phyloP scores from a whole-genome alignment of 2,113 vertebrate genomes.

The Asarcornis scutulata region DNA sequence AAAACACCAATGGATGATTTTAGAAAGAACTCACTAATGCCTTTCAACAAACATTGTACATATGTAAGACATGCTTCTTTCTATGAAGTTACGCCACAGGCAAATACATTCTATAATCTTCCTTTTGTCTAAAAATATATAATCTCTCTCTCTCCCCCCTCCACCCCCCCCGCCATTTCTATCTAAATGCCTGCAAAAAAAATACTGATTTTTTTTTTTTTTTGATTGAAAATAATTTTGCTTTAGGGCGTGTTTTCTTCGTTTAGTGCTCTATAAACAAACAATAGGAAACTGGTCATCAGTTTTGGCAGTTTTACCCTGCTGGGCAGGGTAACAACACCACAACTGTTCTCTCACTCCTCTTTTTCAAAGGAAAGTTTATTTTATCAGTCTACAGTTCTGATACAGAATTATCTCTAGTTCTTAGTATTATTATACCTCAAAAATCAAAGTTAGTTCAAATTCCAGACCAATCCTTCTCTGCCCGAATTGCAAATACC shows the following conservation, averaged over 20 bases:
- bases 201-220: fast-evolving
- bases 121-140: not conserved
- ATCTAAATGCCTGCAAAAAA: not conserved
- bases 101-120: not conserved
- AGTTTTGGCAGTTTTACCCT: too few species aligned
- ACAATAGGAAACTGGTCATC: not conserved
- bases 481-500: too few species aligned
- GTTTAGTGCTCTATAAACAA: not conserved
- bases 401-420: not conserved
- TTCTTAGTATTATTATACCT: not conserved
- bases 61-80: not conserved
- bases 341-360: too few species aligned
- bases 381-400: not conserved
- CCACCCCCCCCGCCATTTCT: not conserved
- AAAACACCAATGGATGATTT: not conserved
- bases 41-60: not conserved
- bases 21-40: not conserved
- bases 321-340: too few species aligned
- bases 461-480: not conserved
- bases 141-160: not conserved
- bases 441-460: not conserved
- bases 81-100: not conserved
- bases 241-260: not conserved
- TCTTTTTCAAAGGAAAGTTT: too few species aligned
- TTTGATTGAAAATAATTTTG: not conserved